Evolutionary conservation across 2,888 invertebrate genomes (phyloP), one percentile per base, ranked within the genome.

Genomic region (Odiellus spinosus): DNA sequence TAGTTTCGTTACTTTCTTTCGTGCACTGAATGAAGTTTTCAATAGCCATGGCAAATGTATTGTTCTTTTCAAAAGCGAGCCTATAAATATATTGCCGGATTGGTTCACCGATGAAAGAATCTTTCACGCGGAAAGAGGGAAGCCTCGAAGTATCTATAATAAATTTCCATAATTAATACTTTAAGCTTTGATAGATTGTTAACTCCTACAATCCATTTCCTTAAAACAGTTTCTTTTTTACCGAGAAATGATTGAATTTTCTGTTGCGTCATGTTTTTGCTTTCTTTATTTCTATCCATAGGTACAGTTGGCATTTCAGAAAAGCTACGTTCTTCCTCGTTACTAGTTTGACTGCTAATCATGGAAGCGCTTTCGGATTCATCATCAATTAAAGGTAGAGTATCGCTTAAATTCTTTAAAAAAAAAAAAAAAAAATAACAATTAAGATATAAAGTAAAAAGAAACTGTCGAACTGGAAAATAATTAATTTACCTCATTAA

Each of bases 11-110:
- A 12, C 87, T 85, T 61, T 91, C 90, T 57, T 80, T 74, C 8
- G 91, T 91, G 65, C 91, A 91, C 44, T 84, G 78, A 52, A 91
- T 86, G 65, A 91, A 91, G 69, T 90, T 84, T 66, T 86, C 84
- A 49, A 91, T 82, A 61, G 86, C 86, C 66, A 84, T 83, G 35
- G 88, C 86, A 64, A 91, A 91, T 2, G 85, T 87, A 17, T 88
- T 88, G 60, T 77, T 79, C 61, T 79, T 78, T 68, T 88, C 86
- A 52, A 78, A 77, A 1, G 85, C 83, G 45, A 88, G 69, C 55
- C 59, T 58, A 20, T 8, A 26, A 26, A 26, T 26, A 26, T 26
- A 26, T 26, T 26, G 26, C 26, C 26, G 4, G 26, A 26, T 26
- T 26, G 26, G 26, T 26, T 26, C 26, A 26, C 26, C 26, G 26